Evolutionary conservation across 1,140 invertebrate species (phyloP), one percentile per base, ranked within the genome.

Genomic region (Drosophila eugracilis): DNA sequence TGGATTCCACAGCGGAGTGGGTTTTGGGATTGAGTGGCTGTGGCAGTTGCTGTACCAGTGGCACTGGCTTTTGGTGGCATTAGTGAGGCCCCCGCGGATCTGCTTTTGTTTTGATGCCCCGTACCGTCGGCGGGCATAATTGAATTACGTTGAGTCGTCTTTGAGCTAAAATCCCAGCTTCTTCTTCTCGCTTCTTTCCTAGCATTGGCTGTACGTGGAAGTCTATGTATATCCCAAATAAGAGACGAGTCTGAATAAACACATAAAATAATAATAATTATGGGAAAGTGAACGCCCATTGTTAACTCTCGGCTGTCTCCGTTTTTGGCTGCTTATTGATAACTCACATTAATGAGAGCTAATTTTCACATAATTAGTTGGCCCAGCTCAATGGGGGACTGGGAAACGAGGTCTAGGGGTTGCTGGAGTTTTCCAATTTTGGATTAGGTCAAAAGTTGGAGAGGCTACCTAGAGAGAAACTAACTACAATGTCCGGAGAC

Each of bases 221-320:
- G 66, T 30, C 3, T 45, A 52, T 32, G 66, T 30, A 10, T 45
- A 52, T 32, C 47, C 58, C 65, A 32, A 59, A 49, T 42, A 59
- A 36, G 34, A 55, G 73, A 52, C 44, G 14, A 30, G 14, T n/a
- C 39, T 45, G 60, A n/a, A 50, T 41, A 50, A 62, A 49, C 41
- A 17, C 24, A 65, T 41, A 63, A 67, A 67, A 67, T 67, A 67
- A 67, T 67, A 67, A 85, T 85, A 85, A 86, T 78, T 88, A 86
- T 88, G 81, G 65, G 81, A 86, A 86, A 86, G 73, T 74, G 57
- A 69, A 80, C 80, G 80, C 76, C 80, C 75, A 84, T 84, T 86
- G 77, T 80, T 72, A 59, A 14, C 28, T 55, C 52, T 49, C 36
- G 4, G 14, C 45, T 66, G 24, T 73, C 36, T 53, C 24, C 26